Evolutionary conservation across 64 coral and sea anemone species (phyloP).

Genomic region (Trachythela sp.): DNA sequence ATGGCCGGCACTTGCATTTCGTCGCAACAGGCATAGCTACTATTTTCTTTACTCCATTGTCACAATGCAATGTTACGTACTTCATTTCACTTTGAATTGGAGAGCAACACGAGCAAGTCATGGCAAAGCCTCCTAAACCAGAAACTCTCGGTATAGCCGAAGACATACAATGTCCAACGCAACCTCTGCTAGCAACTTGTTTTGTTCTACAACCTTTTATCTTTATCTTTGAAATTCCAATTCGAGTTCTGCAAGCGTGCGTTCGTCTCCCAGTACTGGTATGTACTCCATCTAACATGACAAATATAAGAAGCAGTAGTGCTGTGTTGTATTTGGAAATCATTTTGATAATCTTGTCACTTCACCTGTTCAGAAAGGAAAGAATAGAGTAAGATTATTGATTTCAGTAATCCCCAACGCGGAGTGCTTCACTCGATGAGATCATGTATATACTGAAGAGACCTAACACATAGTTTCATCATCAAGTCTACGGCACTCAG

Average conservation of each 20-base stretch:
- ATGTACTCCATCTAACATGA: neutral
- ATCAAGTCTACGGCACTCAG: neutral
- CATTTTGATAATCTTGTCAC: neutral
- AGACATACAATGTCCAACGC: neutral
- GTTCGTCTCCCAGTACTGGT: neutral
- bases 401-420: neutral
- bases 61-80: neutral
- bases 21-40: neutral
- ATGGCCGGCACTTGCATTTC: neutral
- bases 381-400: neutral
- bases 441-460: neutral
- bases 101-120: neutral
- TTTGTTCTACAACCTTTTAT: neutral
- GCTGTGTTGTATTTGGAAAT: neutral
- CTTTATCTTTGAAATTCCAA: neutral
- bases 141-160: neutral
- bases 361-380: neutral
- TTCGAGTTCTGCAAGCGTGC: neutral
- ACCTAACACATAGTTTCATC: slow-evolving; percentile 29
- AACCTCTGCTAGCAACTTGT: neutral
- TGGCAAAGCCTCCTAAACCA: neutral
- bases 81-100: neutral
- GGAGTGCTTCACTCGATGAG: slow-evolving; percentile 3
- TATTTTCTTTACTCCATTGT: neutral
- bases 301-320: neutral